Percentiles rank a stretch among this genome's conserved stretches.
Conservation (phyloP, 2,113 vertebrate genomes). For the Dromiciops gliroides region DNA sequence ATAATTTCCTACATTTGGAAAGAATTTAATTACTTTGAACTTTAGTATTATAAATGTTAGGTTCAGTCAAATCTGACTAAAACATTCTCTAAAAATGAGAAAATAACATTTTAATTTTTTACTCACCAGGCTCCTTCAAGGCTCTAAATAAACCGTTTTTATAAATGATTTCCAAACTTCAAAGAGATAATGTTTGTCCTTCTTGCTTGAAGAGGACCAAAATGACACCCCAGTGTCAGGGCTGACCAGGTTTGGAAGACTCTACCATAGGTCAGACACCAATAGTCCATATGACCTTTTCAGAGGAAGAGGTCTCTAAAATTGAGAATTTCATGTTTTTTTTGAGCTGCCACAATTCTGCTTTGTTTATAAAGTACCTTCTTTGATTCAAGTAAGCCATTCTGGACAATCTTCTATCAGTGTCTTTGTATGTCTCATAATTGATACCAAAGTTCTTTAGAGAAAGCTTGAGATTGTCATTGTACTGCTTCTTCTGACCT, state of each 20-base stretch:
- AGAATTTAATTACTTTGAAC: not conserved
- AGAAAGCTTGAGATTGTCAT: too few relatives aligned
- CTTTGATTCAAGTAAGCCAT: not conserved
- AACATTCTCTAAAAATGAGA: not conserved
- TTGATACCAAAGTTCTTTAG: not conserved
- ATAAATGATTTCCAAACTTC: not conserved
- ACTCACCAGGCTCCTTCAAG: not conserved
- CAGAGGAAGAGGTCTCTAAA: not conserved
- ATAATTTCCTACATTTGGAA: not conserved
- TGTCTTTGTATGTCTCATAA: not conserved
- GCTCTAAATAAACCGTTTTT: not conserved
- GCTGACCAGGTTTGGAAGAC: not conserved
- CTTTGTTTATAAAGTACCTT: not conserved
- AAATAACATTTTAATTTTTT: not conserved
- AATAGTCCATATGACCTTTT: not conserved
- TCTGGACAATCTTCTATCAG: not conserved
- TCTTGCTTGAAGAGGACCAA: not conserved
- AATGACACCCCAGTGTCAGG: not conserved
- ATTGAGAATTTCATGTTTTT: not conserved
- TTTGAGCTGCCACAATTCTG: not conserved
- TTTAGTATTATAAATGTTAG: not conserved
- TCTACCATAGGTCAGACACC: not conserved
- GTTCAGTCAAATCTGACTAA: not conserved
- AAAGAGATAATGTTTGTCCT: not conserved
- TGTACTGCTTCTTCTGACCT: too few relatives aligned